Percentiles rank a stretch among this genome's conserved stretches.
phyloP scores from a whole-genome alignment of 2,888 invertebrate species.

The Polymixis flavicincta region DNA sequence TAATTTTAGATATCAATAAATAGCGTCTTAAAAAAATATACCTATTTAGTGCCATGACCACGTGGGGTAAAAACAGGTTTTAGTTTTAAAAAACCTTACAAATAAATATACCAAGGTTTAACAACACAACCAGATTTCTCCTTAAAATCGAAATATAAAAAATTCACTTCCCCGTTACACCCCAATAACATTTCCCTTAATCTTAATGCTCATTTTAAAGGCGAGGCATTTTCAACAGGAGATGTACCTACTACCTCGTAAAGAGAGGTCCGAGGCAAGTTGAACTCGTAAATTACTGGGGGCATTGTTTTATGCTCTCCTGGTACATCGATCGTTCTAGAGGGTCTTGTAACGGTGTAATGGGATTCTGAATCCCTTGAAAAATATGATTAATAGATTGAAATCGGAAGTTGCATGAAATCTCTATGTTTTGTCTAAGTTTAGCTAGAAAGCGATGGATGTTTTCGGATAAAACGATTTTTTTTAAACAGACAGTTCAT shows the following conservation, averaged over 20 bases:
- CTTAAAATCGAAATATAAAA: conserved; percentile 63
- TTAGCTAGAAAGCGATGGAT: too few species aligned
- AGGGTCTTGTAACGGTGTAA: conserved; percentile 79
- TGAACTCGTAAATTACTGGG: conserved; percentile 82
- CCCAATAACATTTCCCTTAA: conserved; percentile 78
- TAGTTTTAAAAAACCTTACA: not conserved
- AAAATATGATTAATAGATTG: conserved; percentile 54
- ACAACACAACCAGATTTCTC: conserved; percentile 12
- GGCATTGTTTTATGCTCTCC: conserved; percentile 86
- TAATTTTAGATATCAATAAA: too few species aligned
- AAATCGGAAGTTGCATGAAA: too few species aligned
- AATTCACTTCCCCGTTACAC: conserved; percentile 62
- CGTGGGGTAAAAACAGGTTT: too few species aligned
- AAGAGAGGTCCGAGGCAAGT: conserved; percentile 74
- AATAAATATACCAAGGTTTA: conserved; percentile 4
- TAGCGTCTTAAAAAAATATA: too few species aligned
- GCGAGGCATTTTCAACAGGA: conserved; percentile 78
- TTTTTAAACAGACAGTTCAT: too few species aligned
- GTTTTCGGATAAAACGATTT: not conserved
- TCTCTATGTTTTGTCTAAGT: too few species aligned
- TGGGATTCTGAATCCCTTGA: conserved; percentile 75
- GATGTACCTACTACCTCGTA: conserved; percentile 66
- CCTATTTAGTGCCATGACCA: too few species aligned
- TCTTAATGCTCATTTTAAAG: conserved; percentile 82
- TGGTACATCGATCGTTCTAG: conserved; percentile 86